Evolutionary conservation across 2,113 vertebrate genomes (phyloP), one percentile per base, ranked within the genome.

Genomic region (Daphoenositta chrysoptera): DNA sequence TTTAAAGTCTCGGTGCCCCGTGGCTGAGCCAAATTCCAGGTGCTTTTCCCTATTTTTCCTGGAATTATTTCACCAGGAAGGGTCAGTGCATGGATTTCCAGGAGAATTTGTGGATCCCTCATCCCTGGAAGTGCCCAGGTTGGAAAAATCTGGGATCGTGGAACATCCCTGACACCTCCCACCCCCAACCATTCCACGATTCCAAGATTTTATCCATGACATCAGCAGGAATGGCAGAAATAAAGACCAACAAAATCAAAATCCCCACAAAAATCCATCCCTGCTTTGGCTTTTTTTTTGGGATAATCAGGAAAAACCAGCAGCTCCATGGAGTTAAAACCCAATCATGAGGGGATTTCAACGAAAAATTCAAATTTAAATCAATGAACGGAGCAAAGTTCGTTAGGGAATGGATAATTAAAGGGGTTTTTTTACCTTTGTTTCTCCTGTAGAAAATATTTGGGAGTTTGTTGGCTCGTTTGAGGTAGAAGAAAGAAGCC

Each of bases 401-500:
- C 13, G 15, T 44, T 51, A 44, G 8, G n/a, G 6, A 58, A 39
- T 0, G 26, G 23, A 16, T 4, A 71, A 56, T 78, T 23, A 22
- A 8, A 54, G 10, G 31, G 1, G 3, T 15, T 11, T 27, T 11
- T 80, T 90, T 96, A 99, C 99, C 99, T 97, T 99, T 99, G 96
- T 98, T 98, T 85, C 98, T 98, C 42, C 98, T 97, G 96, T 99
- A 99, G 98, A 99, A 99, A 82, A 99, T 72, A 78, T 95, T 87
- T 10, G 99, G 99, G 61, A 99, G 98, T 63, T 98, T 98, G 71
- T 99, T 98, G 90, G 99, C 98, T 47, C 99, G 99, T 97, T 99
- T 99, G 98, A 99, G 99, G 98, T 99, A 99, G 98, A 99, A 99
- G 86, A 99, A 99, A 8, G 98, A 98, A 77, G 99, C 99, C 31